Evolutionary conservation across 2,888 invertebrate species (phyloP), one percentile per base, ranked within the genome.

Genomic region (Ophion costatus): DNA sequence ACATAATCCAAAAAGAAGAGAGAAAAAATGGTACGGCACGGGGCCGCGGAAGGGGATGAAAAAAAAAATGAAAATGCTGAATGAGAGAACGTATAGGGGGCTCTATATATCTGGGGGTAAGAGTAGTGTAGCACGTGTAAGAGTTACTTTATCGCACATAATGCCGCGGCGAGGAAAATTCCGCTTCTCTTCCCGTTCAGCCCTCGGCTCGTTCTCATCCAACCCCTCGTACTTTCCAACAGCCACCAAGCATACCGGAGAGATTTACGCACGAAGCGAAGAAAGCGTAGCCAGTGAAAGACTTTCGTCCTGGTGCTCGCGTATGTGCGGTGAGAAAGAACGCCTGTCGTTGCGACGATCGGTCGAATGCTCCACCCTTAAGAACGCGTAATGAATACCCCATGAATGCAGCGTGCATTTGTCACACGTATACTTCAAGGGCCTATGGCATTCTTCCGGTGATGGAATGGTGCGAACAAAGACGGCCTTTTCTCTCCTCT

Each of bases 1-100:
- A 89, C 83, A 85, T 83, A 86, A 85, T 81, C 79, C 84, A 73
- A 70, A 79, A 86, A 87, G 71, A 83, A 83, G 56, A 84, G 80
- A 86, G 85, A 64, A 80, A 81, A 61, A 83, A 81, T 59, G 85
- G 85, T 70, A 75, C 73, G 22, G 20, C 61, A 61, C 24, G 78
- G 67, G 67, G 59, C 80, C 51, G 29, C 38, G 64, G 42, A 78
- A 66, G 76, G 77, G 77, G 64, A 56, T 22, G 59, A 59, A 77
- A 59, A 20, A 82, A 82, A 79, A 81, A 82, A 76, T 45, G 70
- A 81, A 70, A 75, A 82, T 80, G 79, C 64, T 29, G 69, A 81
- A 85, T 79, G 67, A 56, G 77, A 56, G 51, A 56, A 59, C 57
- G 64, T 79, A 20, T 22, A 57, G 38, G 73, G 64, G 14, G 67